Evolutionary conservation across 2,888 invertebrate species (phyloP).

Genomic region (Euplagia quadripunctaria): DNA sequence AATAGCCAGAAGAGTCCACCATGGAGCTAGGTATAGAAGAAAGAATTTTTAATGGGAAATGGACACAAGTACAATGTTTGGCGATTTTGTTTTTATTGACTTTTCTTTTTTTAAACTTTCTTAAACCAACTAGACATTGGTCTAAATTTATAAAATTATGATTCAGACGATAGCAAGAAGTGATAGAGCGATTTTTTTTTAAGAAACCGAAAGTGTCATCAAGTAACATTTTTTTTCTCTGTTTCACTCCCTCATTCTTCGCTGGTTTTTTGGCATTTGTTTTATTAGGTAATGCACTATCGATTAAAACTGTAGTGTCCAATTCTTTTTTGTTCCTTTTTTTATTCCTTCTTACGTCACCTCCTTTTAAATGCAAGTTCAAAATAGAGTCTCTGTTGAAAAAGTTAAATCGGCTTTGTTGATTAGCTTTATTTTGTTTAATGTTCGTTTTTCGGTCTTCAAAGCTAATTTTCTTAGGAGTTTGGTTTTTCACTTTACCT

Average conservation of each 20-base stretch:
- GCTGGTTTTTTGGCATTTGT: conserved; percentile 20
- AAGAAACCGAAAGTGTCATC: conserved; percentile 49
- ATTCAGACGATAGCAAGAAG: conserved; percentile 29
- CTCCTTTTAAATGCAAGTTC: conserved; percentile 19
- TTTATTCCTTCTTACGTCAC: conserved; percentile 14
- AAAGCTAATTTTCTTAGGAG: conserved; percentile 27
- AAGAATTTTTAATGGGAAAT: conserved; percentile 5
- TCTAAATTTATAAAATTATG: conserved; percentile 21
- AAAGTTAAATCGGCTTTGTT: conserved; percentile 25
- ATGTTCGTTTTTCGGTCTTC: conserved; percentile 18
- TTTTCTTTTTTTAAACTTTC: conserved; percentile 27
- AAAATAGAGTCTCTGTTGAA: conserved; percentile 26
- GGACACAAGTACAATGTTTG: conserved; percentile 1
- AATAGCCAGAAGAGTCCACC: background rate
- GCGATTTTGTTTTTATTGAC: background rate
- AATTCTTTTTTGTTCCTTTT: conserved; percentile 14
- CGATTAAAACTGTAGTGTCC: conserved; percentile 23
- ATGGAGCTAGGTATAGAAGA: background rate
- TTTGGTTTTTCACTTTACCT: conserved; percentile 29
- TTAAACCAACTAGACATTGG: conserved; percentile 25
- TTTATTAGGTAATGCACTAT: conserved; percentile 22
- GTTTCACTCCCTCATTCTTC: conserved; percentile 14
- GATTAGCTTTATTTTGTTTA: conserved; percentile 9
- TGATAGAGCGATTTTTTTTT: conserved; percentile 29
- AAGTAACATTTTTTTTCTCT: conserved; percentile 15